Evolutionary conservation across 2,888 invertebrate species (phyloP).

Genomic region (Linyphia triangularis): DNA sequence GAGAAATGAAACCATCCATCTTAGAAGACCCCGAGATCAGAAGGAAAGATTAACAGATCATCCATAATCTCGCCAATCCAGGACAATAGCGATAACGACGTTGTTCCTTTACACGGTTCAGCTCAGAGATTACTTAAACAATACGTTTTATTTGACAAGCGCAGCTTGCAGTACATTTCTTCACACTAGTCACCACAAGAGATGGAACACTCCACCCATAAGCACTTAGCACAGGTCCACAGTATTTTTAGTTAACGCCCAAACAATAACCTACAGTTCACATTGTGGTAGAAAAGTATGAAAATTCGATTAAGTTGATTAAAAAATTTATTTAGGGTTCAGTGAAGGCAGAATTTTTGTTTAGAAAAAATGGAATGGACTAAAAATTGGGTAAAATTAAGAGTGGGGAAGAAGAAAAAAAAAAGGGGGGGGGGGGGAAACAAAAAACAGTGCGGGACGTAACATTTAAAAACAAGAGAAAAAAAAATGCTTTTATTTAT

Average conservation of each 20-base stretch:
- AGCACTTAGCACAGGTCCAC: background rate
- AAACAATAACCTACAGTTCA: conserved; percentile 12
- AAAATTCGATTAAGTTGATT: background rate
- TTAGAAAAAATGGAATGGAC: too few species aligned
- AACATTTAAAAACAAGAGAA: too few species aligned
- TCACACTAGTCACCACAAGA: background rate
- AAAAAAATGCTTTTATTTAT: too few species aligned
- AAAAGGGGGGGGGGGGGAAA: too few species aligned
- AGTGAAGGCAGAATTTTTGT: too few species aligned
- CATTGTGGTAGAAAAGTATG: background rate
- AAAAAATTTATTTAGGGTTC: too few species aligned
- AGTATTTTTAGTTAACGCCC: conserved; percentile 45
- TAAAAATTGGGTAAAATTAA: too few species aligned
- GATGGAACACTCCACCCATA: conserved; percentile 17
- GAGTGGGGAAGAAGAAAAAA: too few species aligned
- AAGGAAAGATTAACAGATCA: conserved; percentile 39
- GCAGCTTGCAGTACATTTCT: conserved; percentile 16
- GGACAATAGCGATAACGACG: conserved; percentile 9
- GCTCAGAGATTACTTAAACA: conserved; percentile 26
- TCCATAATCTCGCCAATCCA: conserved; percentile 38
- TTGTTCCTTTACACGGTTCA: background rate
- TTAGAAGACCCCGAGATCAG: background rate
- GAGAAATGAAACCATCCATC: background rate
- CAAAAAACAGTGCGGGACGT: too few species aligned
- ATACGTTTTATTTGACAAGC: conserved; percentile 51